A percentile compares a stretch with the other conserved stretches of the same genome.
Conservation (phyloP, 2,113 vertebrate genomes). For the Ariopsis seemanni region DNA sequence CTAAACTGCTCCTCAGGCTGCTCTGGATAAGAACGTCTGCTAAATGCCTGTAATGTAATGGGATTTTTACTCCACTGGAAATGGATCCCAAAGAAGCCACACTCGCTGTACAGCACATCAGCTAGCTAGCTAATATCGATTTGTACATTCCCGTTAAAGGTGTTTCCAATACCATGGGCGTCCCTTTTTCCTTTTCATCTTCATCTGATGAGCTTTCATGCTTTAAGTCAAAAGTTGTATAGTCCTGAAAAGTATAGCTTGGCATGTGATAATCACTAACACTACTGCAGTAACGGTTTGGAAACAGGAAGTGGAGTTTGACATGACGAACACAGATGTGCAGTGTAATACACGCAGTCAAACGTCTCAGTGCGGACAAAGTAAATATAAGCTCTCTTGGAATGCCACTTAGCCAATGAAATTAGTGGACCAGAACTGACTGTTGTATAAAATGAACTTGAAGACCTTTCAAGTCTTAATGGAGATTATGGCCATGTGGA, state of each 20-base stretch:
- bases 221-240: not conserved
- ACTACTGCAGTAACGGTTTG: not conserved
- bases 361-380: not conserved
- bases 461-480: not conserved
- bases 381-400: not conserved
- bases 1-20: too few species aligned
- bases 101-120: not conserved
- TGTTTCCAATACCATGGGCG: not conserved
- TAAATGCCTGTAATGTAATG: too few species aligned
- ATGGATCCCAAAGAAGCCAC: not conserved
- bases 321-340: not conserved
- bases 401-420: not conserved
- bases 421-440: not conserved
- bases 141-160: not conserved
- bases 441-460: not conserved
- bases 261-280: not conserved
- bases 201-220: not conserved
- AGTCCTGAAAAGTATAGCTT: not conserved
- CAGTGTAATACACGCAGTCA: not conserved
- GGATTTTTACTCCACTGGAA: too few species aligned
- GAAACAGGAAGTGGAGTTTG: not conserved
- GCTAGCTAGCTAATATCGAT: not conserved
- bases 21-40: too few species aligned
- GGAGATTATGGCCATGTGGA: not conserved
- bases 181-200: not conserved